phyloP scores from a whole-genome alignment of 64 coral and sea anemone species.

The Dendronephthya gigantea region DNA sequence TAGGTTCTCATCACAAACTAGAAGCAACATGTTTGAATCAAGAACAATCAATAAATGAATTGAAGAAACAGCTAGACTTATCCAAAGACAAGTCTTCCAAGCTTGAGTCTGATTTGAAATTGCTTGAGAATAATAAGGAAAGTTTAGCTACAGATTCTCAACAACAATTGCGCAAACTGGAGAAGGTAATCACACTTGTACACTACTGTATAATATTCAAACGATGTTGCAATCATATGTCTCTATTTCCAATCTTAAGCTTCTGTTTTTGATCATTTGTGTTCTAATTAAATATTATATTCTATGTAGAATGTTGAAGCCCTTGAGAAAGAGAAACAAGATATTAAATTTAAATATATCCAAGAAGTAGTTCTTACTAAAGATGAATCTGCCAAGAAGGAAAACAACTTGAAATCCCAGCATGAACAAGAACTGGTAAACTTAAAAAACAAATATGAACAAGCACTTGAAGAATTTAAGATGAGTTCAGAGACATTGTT shows the following conservation, averaged over 20 bases:
- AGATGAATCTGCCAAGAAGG: constrained; percentile 51
- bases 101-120: constrained; percentile 34
- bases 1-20: constrained; percentile 50
- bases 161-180: constrained; percentile 22
- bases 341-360: constrained; percentile 62
- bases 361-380: constrained; percentile 51
- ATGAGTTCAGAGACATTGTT: constrained; percentile 43
- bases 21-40: constrained; percentile 54
- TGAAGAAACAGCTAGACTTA: constrained; percentile 37
- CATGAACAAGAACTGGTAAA: constrained; percentile 40
- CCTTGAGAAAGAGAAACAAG: constrained; percentile 58
- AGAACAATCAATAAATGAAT: constrained; percentile 39
- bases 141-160: constrained; percentile 39
- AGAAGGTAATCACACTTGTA: not conserved
- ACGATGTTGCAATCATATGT: too few species aligned
- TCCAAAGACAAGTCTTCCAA: constrained; percentile 35
- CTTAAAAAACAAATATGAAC: constrained; percentile 38
- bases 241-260: too few species aligned
- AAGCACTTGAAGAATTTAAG: constrained; percentile 27
- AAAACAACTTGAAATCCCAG: constrained; percentile 50
- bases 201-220: not conserved
- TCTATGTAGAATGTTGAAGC: constrained; percentile 45
- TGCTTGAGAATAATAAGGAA: constrained; percentile 31
- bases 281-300: not conserved
- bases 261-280: too few species aligned